These are phyloP conservation scores for Drosophila yooni DNA, from an alignment of 2,888 invertebrate genomes.

Conservation along the genomic window DNA sequence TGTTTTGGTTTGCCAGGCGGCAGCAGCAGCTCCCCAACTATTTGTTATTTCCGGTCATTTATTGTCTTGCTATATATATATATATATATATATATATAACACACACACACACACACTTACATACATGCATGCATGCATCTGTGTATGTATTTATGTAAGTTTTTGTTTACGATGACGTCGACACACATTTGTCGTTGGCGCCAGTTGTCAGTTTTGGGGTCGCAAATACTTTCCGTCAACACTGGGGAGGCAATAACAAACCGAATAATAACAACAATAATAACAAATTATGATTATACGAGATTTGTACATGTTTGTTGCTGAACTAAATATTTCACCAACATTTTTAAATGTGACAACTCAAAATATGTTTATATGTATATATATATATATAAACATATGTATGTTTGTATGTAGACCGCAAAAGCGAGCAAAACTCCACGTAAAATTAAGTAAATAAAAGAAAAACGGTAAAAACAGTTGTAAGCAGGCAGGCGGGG, in stretches of 20 bases:
- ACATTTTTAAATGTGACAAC: background rate
- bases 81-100: background rate
- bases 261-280: background rate
- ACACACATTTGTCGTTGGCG: background rate
- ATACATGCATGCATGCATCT: background rate
- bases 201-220: background rate
- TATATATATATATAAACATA: too few relatives aligned
- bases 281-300: background rate
- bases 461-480: conserved; percentile 74
- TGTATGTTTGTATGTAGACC: conserved; percentile 17
- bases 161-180: conserved; percentile 1
- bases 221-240: background rate
- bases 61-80: conserved; percentile 29
- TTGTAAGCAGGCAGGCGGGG: conserved; percentile 58
- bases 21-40: conserved; percentile 46
- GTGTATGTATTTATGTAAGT: background rate
- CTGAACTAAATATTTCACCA: background rate
- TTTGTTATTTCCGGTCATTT: conserved; percentile 70
- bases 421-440: conserved; percentile 48
- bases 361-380: background rate
- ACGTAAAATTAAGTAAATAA: conserved; percentile 47
- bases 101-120: background rate
- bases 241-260: background rate
- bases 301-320: background rate
- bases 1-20: conserved; percentile 23